Conservation (phyloP, 2,797 vertebrate genomes). For the Dromococcyx pavoninus region DNA sequence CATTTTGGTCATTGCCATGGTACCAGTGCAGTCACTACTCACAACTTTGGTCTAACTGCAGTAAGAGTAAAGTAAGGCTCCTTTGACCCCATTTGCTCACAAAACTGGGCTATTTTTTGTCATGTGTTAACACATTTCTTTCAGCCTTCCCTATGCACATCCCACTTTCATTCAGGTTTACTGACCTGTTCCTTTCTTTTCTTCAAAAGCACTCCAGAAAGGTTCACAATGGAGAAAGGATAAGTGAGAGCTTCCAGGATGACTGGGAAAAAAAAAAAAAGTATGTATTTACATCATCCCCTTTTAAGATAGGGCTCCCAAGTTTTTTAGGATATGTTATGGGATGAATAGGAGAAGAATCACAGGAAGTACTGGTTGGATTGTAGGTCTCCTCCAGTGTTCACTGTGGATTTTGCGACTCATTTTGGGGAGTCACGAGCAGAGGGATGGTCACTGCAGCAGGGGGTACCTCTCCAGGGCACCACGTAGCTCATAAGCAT, state of each 20-base stretch:
- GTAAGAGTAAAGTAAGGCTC: not conserved
- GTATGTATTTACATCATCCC: not conserved
- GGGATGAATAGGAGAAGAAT: not conserved
- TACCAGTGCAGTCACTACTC: not conserved
- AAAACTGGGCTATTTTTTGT: not conserved
- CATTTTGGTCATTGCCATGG: not conserved
- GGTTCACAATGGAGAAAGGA: not conserved
- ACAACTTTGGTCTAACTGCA: not conserved
- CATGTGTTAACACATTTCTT: not conserved
- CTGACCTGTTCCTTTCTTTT: not conserved
- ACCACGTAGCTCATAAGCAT: accelerated
- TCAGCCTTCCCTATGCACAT: not conserved
- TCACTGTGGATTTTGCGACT: not conserved
- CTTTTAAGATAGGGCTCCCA: not conserved
- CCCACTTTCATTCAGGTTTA: not conserved
- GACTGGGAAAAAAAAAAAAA: not conserved
- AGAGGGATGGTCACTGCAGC: not conserved
- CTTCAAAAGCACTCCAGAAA: not conserved
- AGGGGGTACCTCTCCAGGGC: not conserved
- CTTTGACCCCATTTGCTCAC: not conserved
- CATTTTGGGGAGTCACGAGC: not conserved
- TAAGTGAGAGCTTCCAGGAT: not conserved
- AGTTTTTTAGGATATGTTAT: not conserved
- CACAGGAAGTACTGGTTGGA: not conserved
- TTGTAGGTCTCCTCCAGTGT: not conserved